Evolutionary conservation across 2,113 vertebrate species (phyloP).

Genomic region (Zosterops hypoxanthus): DNA sequence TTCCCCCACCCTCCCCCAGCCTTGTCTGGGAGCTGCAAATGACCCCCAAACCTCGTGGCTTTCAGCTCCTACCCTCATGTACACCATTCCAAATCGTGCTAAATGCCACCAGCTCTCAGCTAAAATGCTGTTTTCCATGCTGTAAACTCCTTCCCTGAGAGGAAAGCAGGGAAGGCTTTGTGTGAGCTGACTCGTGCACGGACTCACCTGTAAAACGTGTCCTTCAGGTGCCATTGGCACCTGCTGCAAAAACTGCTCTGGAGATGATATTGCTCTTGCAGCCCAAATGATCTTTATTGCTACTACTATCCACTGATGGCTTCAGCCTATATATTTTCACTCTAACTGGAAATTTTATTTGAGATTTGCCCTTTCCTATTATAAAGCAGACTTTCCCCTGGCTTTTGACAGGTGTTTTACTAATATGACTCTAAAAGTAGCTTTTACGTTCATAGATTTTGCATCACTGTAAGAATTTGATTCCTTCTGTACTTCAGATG

Average conservation of each 20-base stretch:
- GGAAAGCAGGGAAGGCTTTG: neutral
- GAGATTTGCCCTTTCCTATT: neutral
- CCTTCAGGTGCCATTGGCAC: neutral
- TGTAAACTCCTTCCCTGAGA: neutral
- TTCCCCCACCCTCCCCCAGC: neutral
- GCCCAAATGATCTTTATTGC: neutral
- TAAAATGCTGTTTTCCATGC: neutral
- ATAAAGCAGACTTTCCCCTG: neutral
- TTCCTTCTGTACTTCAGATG: neutral
- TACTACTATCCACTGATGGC: neutral
- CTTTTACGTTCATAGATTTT: neutral
- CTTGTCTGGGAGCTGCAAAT: neutral
- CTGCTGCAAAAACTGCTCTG: neutral
- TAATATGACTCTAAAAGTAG: neutral
- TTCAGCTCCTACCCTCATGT: neutral
- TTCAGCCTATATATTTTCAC: neutral
- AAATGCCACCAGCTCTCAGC: neutral
- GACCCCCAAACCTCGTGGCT: neutral
- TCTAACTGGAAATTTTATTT: neutral
- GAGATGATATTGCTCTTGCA: neutral
- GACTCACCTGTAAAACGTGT: neutral
- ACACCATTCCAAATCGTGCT: neutral
- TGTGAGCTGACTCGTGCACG: accelerated
- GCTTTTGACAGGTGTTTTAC: neutral
- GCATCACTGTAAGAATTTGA: neutral